Base-by-base conservation (phyloP, 2,888 invertebrate genomes). In the Formica aserva region DNA sequence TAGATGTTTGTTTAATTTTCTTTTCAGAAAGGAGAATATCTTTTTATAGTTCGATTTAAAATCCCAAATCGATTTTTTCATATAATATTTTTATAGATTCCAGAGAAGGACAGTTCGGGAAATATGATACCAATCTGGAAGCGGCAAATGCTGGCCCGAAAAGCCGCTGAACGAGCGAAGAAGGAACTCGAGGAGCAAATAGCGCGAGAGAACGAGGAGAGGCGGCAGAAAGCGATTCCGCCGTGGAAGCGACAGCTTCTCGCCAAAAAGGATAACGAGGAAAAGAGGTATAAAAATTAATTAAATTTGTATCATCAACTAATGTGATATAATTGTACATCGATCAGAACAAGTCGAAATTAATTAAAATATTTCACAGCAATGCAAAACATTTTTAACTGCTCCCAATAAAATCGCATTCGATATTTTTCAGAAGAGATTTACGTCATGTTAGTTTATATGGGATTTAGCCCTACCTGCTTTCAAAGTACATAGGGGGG, bases 91-190 rank as follows among this genome's bases (percentile, higher is more conserved):
- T 13, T 11, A 29, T 35, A 98, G 97, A 97, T 99, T 90, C 98
- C 98, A 13, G 98, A 98, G 93, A 97, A 97, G 86, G 99, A 99
- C 94, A 97, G 97, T 74, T 97, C 98, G 9, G 99, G 99, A 0
- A 98, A 98, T 93, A 96, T 97, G 62, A 98, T 99, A 92, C 99
- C 99, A 18, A 97, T 97, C 35, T 99, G 99, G 99, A 99, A 99
- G 94, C 95, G 98, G 15, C 98, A 99, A 95, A 98, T 99, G 98
- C 94, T 99, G 94, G 99, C 99, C 2, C 97, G 98, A 92, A 98
- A 99, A 94, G 98, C 98, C 0, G 99, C 99, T 0, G 99, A 99
- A 95, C 97, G 98, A 90, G 98, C 99, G 13, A 97, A 98, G 89
- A 98, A 97, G 92, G 98, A 99, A 93, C 95, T 98, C 91, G 98